Percentiles rank a stretch among this genome's conserved stretches.
These are phyloP conservation scores for Rhabdornis inornatus DNA, from an alignment of 2,113 vertebrate genomes.

Conservation along the genomic window DNA sequence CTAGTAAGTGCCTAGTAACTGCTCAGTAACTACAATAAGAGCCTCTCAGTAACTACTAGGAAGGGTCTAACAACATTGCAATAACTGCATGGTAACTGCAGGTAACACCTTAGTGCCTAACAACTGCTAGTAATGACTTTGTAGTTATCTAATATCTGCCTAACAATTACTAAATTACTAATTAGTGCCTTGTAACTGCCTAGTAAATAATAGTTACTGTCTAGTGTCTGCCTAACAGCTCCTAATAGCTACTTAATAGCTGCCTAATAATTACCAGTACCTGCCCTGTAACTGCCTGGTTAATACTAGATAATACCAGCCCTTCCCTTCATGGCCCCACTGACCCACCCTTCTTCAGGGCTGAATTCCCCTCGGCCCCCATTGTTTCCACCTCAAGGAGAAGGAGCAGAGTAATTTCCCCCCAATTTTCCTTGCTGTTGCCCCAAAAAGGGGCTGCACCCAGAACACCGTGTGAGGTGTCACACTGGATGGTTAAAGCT, in stretches of 20 bases:
- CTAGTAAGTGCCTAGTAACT: background rate
- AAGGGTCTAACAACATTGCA: background rate
- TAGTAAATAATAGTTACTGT: background rate
- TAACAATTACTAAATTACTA: background rate
- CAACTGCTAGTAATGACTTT: background rate
- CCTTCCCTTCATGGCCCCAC: background rate
- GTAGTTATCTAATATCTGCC: too few relatives aligned
- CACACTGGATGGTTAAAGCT: background rate
- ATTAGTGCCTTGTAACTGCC: background rate
- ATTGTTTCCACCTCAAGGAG: background rate
- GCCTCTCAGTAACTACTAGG: background rate
- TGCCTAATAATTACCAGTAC: background rate
- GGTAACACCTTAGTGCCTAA: background rate
- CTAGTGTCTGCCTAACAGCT: background rate
- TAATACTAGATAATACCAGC: rapidly evolving
- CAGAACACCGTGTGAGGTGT: rapidly evolving
- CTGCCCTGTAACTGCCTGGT: background rate
- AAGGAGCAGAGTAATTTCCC: background rate
- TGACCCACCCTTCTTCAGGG: background rate
- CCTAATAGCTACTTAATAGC: background rate
- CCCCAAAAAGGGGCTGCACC: background rate
- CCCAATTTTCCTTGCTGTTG: background rate
- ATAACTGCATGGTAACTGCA: background rate
- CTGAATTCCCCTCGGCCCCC: rapidly evolving
- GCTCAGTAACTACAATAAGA: background rate